These are phyloP conservation scores for Trichogramma evanescens DNA, from an alignment of 2,888 invertebrate genomes.

Conservation along the genomic window DNA sequence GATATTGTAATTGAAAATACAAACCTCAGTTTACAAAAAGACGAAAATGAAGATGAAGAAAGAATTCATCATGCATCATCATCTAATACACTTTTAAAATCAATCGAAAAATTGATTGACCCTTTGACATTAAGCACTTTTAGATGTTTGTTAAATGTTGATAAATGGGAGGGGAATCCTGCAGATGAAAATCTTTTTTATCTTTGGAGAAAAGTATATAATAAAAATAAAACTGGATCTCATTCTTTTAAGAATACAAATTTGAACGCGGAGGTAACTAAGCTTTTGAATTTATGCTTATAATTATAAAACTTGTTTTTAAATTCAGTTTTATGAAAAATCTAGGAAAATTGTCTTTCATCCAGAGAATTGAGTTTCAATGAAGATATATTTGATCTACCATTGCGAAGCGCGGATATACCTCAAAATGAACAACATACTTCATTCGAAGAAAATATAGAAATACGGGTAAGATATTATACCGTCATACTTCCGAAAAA, in stretches of 20 bases:
- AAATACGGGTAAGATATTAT: no score
- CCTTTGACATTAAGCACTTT: background rate
- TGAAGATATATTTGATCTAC: no score
- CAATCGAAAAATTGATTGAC: slow-evolving; percentile 3
- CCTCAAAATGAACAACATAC: no score
- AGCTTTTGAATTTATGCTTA: no score
- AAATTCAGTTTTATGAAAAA: no score
- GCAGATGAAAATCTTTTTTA: slow-evolving; percentile 6
- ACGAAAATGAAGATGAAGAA: background rate
- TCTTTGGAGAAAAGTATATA: slow-evolving; percentile 5
- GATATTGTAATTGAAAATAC: background rate
- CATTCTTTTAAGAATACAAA: background rate
- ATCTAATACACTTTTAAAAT: background rate
- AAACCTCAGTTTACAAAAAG: background rate
- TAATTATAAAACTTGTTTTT: no score
- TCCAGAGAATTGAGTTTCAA: no score
- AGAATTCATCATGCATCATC: background rate
- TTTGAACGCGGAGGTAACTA: no score
- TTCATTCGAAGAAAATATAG: no score
- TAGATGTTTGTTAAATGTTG: background rate
- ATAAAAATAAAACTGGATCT: background rate
- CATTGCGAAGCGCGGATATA: no score
- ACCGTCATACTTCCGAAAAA: no score
- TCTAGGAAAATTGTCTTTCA: no score
- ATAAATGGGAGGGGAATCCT: slow-evolving; percentile 1